Conservation (phyloP, 2,113 vertebrate genomes). For the Abramis brama region DNA sequence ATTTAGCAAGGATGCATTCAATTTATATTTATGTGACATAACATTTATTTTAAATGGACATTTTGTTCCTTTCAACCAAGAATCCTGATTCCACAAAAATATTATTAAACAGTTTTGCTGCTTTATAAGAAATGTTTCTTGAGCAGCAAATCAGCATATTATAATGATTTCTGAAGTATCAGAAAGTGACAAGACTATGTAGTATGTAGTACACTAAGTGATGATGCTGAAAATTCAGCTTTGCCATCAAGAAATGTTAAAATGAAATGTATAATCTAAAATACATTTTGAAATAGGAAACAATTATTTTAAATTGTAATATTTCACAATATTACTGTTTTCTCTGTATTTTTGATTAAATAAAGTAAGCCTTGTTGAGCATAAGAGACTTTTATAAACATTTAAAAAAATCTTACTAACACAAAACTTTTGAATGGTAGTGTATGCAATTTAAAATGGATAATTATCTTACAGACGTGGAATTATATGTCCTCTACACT, state of each 20-base stretch:
- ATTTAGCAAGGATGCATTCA: neutral
- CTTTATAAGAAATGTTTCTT: neutral
- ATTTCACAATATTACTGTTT: too few species aligned
- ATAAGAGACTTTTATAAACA: neutral
- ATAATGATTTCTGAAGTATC: neutral
- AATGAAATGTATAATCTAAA: too few species aligned
- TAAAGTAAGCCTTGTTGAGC: neutral
- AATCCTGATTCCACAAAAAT: neutral
- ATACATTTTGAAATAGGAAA: too few species aligned
- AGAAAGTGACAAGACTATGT: neutral
- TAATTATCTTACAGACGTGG: too few species aligned
- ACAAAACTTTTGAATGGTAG: neutral
- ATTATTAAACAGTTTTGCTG: too few species aligned
- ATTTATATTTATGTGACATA: neutral
- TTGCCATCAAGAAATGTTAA: neutral
- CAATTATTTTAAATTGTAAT: too few species aligned
- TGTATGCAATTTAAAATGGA: neutral
- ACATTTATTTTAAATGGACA: neutral
- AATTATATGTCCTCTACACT: neutral
- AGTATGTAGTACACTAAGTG: neutral
- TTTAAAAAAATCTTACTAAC: neutral
- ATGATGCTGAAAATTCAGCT: neutral
- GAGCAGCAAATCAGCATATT: neutral
- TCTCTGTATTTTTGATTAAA: too few species aligned
- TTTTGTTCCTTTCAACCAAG: neutral